Percentiles rank a stretch among this genome's conserved stretches.
Evolutionary conservation across 2,888 invertebrate species (phyloP).

Genomic region (Papilio elwesi): DNA sequence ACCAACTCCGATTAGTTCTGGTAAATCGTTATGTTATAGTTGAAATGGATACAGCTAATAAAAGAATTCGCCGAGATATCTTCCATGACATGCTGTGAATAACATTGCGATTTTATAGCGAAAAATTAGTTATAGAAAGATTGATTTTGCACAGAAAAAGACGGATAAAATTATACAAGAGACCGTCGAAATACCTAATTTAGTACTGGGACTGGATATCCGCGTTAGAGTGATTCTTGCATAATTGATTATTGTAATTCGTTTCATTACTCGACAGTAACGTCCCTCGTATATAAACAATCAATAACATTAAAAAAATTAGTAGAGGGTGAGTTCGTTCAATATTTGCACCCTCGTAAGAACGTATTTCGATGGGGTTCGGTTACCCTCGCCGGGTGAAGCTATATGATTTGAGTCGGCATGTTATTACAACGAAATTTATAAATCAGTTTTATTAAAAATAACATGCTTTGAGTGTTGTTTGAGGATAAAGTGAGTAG

Average conservation of each 20-base stretch:
- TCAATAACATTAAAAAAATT: constrained; percentile 31
- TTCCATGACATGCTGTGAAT: neutral
- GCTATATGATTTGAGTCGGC: constrained; percentile 3
- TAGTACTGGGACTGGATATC: too few relatives aligned
- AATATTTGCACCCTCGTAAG: constrained; percentile 29
- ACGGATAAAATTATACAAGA: neutral
- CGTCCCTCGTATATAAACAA: constrained; percentile 13
- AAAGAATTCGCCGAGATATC: neutral
- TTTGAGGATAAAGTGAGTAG: too few relatives aligned
- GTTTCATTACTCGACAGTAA: constrained; percentile 1
- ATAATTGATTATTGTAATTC: neutral
- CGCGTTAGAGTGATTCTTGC: neutral
- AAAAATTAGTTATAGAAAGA: neutral
- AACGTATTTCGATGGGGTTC: constrained; percentile 27
- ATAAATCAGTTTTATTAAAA: too few relatives aligned
- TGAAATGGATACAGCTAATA: constrained; percentile 9
- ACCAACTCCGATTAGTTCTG: constrained; percentile 28
- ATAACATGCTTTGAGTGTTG: too few relatives aligned
- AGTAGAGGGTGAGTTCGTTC: constrained; percentile 26
- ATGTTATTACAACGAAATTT: constrained; percentile 1
- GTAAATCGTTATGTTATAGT: neutral
- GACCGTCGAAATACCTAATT: too few relatives aligned
- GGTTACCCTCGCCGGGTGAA: constrained; percentile 15
- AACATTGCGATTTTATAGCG: neutral
- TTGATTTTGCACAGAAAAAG: neutral